phyloP scores from a whole-genome alignment of 2,797 vertebrate species.

The Phataginus tricuspis region DNA sequence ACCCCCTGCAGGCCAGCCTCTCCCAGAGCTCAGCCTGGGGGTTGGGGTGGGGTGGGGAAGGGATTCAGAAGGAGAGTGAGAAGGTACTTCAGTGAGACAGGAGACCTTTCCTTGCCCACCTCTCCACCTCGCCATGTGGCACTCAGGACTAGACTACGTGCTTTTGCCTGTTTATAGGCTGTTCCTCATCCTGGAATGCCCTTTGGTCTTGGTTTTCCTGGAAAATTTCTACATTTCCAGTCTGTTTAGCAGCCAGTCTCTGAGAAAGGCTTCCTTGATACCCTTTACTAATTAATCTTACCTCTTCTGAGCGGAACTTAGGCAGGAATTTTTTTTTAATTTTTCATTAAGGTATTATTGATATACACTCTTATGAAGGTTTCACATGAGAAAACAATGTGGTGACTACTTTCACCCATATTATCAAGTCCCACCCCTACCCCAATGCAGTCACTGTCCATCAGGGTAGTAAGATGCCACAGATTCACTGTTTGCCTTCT shows the following conservation, averaged over 20 bases:
- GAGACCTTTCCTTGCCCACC: not conserved
- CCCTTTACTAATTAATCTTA: not conserved
- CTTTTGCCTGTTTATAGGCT: not conserved
- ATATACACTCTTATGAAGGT: too few species aligned
- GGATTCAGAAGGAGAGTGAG: not conserved
- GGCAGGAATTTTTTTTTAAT: not conserved
- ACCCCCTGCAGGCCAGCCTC: not conserved
- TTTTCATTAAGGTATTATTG: not conserved
- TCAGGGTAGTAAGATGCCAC: too few species aligned
- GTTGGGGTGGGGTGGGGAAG: too few species aligned
- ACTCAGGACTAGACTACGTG: not conserved
- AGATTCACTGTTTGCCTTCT: too few species aligned
- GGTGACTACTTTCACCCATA: too few species aligned
- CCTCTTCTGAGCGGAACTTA: not conserved
- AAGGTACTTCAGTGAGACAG: not conserved
- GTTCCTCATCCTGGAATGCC: not conserved
- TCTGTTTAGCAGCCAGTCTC: not conserved
- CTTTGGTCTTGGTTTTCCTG: not conserved
- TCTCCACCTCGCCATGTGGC: not conserved
- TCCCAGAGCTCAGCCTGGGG: not conserved
- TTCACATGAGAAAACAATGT: too few species aligned
- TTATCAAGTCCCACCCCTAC: too few species aligned
- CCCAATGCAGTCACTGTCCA: too few species aligned
- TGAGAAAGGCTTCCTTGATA: not conserved
- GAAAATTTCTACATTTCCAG: not conserved